Evolutionary conservation across 1,140 invertebrate species (phyloP).

Genomic region (Brachionus manjavacas): DNA sequence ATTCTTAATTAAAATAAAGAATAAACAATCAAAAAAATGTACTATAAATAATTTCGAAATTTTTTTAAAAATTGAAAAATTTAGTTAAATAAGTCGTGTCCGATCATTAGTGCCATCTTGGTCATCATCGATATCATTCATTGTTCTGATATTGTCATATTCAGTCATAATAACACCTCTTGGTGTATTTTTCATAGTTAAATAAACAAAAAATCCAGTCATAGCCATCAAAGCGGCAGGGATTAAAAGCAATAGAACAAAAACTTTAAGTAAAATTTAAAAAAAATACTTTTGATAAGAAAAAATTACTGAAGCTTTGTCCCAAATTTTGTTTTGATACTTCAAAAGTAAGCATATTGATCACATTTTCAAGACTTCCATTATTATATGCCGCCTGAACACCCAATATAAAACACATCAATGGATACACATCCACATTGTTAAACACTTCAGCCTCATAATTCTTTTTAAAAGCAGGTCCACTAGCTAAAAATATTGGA

Average conservation of each 20-base stretch:
- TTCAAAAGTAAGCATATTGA: slow-evolving; percentile 32
- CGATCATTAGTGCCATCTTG: not conserved
- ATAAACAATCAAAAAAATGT: not conserved
- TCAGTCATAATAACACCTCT: not conserved
- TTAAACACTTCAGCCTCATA: slow-evolving; percentile 62
- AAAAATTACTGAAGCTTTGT: not conserved
- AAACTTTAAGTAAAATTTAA: not conserved
- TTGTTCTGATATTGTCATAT: not conserved
- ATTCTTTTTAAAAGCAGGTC: slow-evolving; percentile 63
- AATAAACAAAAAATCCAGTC: slow-evolving; percentile 19
- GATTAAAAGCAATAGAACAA: slow-evolving; percentile 18
- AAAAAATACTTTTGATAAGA: not conserved
- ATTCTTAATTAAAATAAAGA: not conserved
- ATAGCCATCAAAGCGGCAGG: not conserved
- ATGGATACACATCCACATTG: slow-evolving; percentile 65
- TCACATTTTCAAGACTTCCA: slow-evolving; percentile 14
- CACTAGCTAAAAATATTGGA: slow-evolving; percentile 67
- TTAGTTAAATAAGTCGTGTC: not conserved
- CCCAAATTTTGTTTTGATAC: not conserved
- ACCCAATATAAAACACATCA: slow-evolving; percentile 48
- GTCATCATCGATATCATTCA: not conserved
- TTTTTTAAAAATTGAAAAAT: not conserved
- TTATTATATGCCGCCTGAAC: not conserved
- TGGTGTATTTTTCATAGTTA: slow-evolving; percentile 27
- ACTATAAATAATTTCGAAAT: not conserved